Evolutionary conservation across 2,888 invertebrate genomes (phyloP).

Genomic region (Meganola albula): DNA sequence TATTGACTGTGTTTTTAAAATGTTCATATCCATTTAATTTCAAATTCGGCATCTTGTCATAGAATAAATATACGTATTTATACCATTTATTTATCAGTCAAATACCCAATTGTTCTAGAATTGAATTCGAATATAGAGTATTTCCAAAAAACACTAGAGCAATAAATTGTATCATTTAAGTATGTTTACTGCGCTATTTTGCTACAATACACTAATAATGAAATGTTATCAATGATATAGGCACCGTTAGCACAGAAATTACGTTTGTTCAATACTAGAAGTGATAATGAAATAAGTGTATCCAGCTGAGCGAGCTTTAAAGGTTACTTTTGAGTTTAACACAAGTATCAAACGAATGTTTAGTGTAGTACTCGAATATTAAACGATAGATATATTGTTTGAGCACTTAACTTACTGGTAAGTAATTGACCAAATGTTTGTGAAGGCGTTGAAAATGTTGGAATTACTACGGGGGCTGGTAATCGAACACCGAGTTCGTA

Average conservation of each 20-base stretch:
- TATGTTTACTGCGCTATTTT: too few species aligned
- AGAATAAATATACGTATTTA: constrained; percentile 17
- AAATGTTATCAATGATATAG: not conserved
- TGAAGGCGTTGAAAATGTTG: constrained; percentile 42
- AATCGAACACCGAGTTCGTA: constrained; percentile 44
- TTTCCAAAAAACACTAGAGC: too few species aligned
- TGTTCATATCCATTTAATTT: too few species aligned
- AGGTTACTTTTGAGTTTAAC: constrained; percentile 47
- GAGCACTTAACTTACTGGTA: constrained; percentile 53
- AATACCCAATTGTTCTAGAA: too few species aligned
- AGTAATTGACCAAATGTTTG: constrained; percentile 63
- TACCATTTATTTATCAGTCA: constrained; percentile 13
- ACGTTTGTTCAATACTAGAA: too few species aligned
- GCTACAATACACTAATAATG: too few species aligned
- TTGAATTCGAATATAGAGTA: too few species aligned
- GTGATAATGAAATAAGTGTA: constrained; percentile 49
- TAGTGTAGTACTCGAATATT: constrained; percentile 41
- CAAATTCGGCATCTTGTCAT: too few species aligned
- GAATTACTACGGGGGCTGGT: constrained; percentile 35
- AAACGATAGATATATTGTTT: constrained; percentile 33
- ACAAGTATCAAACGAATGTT: constrained; percentile 49
- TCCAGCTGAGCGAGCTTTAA: constrained; percentile 59
- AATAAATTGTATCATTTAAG: too few species aligned
- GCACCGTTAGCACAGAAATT: not conserved
- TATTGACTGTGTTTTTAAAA: too few species aligned